These are phyloP conservation scores for Triplophysa rosa DNA, from an alignment of 2,113 vertebrate genomes.

Conservation along the genomic window DNA sequence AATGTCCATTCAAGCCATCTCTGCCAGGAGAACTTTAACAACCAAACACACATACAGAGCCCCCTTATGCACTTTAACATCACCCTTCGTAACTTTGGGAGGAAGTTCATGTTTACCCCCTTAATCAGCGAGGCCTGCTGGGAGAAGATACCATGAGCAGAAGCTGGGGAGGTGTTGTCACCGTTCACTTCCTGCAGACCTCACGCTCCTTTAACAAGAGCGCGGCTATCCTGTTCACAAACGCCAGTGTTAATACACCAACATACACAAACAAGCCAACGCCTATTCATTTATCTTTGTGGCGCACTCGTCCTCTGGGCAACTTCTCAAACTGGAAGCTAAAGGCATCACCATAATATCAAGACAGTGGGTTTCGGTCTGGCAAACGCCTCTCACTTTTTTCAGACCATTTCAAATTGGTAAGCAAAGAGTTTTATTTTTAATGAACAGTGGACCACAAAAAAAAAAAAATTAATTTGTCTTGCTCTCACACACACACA, in stretches of 20 bases:
- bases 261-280: constrained; percentile 24
- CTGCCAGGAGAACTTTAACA: background rate
- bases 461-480: background rate
- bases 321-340: background rate
- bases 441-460: background rate
- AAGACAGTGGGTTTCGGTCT: too few species aligned
- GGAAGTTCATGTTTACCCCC: constrained; percentile 53
- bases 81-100: constrained; percentile 34
- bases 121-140: constrained; percentile 50
- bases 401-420: too few species aligned
- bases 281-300: constrained; percentile 49
- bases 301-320: constrained; percentile 30
- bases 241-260: constrained; percentile 6
- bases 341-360: background rate
- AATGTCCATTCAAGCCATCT: background rate
- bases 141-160: constrained; percentile 54
- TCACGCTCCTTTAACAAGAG: constrained; percentile 40
- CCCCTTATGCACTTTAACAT: constrained; percentile 10
- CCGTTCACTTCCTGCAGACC: constrained; percentile 44
- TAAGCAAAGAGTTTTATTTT: background rate
- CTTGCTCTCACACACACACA: background rate
- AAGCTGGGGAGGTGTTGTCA: constrained; percentile 34
- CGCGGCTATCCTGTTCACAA: constrained; percentile 25
- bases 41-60: background rate
- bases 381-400: too few species aligned